Base-by-base conservation (phyloP, 1,140 invertebrate genomes). In the Hypothenemus hampei region DNA sequence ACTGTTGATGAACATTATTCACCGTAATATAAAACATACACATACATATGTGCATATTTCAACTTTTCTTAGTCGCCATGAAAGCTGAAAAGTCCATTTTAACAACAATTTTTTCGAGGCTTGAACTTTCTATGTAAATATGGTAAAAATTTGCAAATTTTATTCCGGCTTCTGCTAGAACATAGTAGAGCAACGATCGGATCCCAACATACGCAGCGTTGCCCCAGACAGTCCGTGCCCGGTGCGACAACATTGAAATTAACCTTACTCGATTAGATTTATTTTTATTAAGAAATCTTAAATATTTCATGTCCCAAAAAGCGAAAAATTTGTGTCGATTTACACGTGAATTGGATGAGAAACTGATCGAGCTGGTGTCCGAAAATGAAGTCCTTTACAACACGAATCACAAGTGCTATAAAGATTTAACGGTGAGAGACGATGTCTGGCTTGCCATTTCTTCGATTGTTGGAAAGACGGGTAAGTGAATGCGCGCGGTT, bases 231-330 rank as follows among this genome's bases (percentile, higher is more conserved):
- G 46, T 57, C 44, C 46, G 35, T 45, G 29, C 31, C 29, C 36
- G 44, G 26, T 33, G 37, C 31, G 19, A 57, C 8, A 40, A 10
- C 36, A 37, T 26, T 21, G 41, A 23, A 29, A 23, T 46, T 37
- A 8, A 35, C 22, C 15, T 46, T 11, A 15, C 6, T 26, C 26
- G 8, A 7, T 31, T 13, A 7, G n/a, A n/a, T 43, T 23, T n/a
- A n/a, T 43, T 43, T 43, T 23, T 22, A 10, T 43, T 11, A 21
- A 10, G 18, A n/a, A 21, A 43, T 11, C 16, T n/a, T n/a, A n/a
- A 23, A 41, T 15, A 4, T 47, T 33, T 29, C 3, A 78, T 79
- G 69, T 66, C 43, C 5, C 41, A 31, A 19, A 58, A 52, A 48
- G 21, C 49, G 2, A 58, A 58, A 41, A 48, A 53, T 21, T 19